These are phyloP conservation scores for Henricia sp. DNA, from an alignment of 53 echinoderm and acorn worm species.

Conservation along the genomic window DNA sequence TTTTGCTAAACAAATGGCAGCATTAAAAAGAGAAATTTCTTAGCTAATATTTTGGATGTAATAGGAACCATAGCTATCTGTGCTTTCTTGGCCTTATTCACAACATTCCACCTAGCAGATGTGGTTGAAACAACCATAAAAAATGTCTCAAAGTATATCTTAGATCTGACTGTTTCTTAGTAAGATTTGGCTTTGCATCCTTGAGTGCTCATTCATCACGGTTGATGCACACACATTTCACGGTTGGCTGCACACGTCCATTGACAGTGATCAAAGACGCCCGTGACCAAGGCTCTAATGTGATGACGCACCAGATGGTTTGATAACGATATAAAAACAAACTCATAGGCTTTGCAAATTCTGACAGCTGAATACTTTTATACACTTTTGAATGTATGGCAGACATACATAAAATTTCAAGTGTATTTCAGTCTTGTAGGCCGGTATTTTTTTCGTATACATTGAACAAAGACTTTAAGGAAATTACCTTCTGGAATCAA, in stretches of 20 bases:
- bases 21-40: neutral
- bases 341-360: neutral
- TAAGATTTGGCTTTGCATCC: neutral
- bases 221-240: constrained; percentile 16
- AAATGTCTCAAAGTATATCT: too few relatives aligned
- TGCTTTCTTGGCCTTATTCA: too few relatives aligned
- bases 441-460: neutral
- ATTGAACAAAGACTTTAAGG: neutral
- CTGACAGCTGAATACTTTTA: neutral
- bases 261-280: neutral
- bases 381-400: neutral
- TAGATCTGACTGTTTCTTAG: neutral
- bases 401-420: neutral
- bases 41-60: neutral
- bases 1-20: neutral
- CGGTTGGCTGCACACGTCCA: constrained; percentile 38
- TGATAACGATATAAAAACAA: neutral
- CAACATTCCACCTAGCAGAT: too few relatives aligned
- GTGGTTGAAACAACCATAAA: too few relatives aligned
- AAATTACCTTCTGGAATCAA: neutral
- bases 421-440: neutral
- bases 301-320: constrained; percentile 43
- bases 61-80: too few relatives aligned
- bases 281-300: neutral
- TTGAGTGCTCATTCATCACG: constrained; percentile 39